Base-by-base conservation (phyloP, 2,113 vertebrate species). In the Poeciliopsis turrubarensis region DNA sequence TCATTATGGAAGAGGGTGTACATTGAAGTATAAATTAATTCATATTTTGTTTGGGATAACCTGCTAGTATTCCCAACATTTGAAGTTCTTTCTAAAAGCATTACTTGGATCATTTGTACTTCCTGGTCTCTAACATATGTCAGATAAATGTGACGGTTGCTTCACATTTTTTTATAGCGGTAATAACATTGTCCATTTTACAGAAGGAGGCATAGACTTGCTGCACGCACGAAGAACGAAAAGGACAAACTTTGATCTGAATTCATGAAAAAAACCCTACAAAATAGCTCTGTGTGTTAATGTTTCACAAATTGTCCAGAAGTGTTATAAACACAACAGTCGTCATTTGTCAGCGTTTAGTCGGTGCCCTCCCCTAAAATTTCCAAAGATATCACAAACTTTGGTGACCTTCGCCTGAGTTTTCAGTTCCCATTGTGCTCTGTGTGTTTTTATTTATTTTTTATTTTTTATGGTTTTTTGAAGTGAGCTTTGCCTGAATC, bases 401-500 rank as follows among this genome's bases (percentile, higher is more conserved):
- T 73, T 68, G 15, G 0, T 89, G 87, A 84, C 79, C 76, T 79
- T 25, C 68, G 63, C 71, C 37, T 73, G 71, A 81, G 72, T 73
- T 70, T 37, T 79, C 37, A 47, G 68, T 87, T 84, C 75, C 72
- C 67, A 34, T 80, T 30, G 1, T 17, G 51, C 62, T 67, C 71
- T 63, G n/a, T 70, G 60, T 62, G 75, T 80, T 77, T 79, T 29
- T 61, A 10, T 61, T 61, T 29, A 37, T 3, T 61, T 29, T 47
- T 15, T 12, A n/a, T n/a, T 71, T 75, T 75, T 37, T 80, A 75
- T 80, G 65, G 9, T 57, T 27, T 37, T 78, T 75, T 65, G 37
- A 32, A 65, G 78, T 81, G 74, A 68, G 72, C 73, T 72, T 6
- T 54, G 86, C 75, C 41, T 74, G 54, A 85, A 87, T 74, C 72